These are phyloP conservation scores for Drosophila orena DNA, from an alignment of 1,140 invertebrate genomes.

Conservation along the genomic window DNA sequence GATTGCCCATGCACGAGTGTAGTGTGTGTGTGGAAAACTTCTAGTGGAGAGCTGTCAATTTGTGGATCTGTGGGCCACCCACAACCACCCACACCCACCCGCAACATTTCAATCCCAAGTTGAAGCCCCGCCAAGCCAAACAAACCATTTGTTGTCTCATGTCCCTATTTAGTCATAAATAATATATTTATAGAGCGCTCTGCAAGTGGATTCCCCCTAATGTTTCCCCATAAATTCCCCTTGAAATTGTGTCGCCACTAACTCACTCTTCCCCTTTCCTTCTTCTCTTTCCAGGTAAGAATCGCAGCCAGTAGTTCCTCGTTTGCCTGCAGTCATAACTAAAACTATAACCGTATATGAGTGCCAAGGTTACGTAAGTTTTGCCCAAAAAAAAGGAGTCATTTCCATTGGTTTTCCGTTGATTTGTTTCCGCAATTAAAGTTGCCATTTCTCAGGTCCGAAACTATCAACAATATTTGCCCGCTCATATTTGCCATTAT, in stretches of 20 bases:
- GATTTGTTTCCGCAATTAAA: conserved; percentile 73
- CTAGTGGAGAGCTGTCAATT: conserved; percentile 28
- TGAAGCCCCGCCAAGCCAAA: conserved; percentile 25
- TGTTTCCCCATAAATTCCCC: conserved; percentile 51
- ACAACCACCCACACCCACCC: conserved; percentile 44
- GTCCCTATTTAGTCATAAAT: conserved; percentile 68
- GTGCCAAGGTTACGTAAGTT: conserved; percentile 60
- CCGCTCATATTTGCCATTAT: conserved; percentile 57
- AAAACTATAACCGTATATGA: neutral
- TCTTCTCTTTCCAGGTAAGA: conserved; percentile 69
- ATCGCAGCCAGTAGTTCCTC: conserved; percentile 10
- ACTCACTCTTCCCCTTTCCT: conserved; percentile 35
- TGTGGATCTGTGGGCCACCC: conserved; percentile 45
- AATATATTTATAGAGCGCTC: conserved; percentile 63
- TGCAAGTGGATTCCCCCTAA: conserved; percentile 36
- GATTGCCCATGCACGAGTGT: neutral
- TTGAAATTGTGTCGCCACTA: conserved; percentile 30
- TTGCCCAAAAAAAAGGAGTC: conserved; percentile 26
- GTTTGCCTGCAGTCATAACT: conserved; percentile 4
- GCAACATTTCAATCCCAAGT: conserved; percentile 47
- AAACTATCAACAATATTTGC: conserved; percentile 56
- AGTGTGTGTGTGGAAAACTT: neutral
- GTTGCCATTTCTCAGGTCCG: conserved; percentile 67
- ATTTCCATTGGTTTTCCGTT: conserved; percentile 29
- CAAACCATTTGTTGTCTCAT: conserved; percentile 58